Conservation (phyloP, 2,888 invertebrate genomes). For the Leptopilina myrica region DNA sequence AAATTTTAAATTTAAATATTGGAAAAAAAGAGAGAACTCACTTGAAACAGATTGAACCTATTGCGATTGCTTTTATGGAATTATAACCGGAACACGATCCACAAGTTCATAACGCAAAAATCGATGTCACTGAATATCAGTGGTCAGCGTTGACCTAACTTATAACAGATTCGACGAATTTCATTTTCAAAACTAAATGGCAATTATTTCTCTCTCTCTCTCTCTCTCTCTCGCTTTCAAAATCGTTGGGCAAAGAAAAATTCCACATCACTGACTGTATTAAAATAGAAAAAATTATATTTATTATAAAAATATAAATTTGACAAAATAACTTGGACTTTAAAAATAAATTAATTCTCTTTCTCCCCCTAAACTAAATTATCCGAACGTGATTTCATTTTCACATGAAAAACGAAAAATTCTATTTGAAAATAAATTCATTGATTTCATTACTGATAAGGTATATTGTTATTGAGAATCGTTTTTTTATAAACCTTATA, state of each 20-base stretch:
- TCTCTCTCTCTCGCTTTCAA: not conserved
- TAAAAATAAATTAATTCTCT: not conserved
- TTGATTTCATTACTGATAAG: slow-evolving; percentile 37
- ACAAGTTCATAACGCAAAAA: slow-evolving; percentile 52
- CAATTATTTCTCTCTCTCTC: slow-evolving; percentile 24
- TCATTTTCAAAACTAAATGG: slow-evolving; percentile 4
- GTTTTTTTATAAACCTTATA: not conserved
- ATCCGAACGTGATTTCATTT: not conserved
- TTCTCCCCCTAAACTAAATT: not conserved
- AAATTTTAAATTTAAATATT: slow-evolving; percentile 68
- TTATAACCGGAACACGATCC: slow-evolving; percentile 59
- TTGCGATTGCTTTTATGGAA: slow-evolving; percentile 62
- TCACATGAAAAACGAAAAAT: not conserved
- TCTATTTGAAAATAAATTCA: not conserved
- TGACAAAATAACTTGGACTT: too few relatives aligned
- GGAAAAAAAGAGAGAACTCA: slow-evolving; percentile 40
- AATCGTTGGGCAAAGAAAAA: too few relatives aligned
- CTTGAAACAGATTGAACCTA: slow-evolving; percentile 47
- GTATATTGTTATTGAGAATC: slow-evolving; percentile 17
- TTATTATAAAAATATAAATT: too few relatives aligned
- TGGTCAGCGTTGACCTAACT: slow-evolving; percentile 10
- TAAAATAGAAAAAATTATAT: too few relatives aligned
- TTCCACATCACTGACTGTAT: too few relatives aligned
- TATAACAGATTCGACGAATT: not conserved
- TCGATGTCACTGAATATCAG: slow-evolving; percentile 45